These are phyloP conservation scores for Teleogryllus oceanicus DNA, from an alignment of 2,888 invertebrate genomes.

Conservation along the genomic window DNA sequence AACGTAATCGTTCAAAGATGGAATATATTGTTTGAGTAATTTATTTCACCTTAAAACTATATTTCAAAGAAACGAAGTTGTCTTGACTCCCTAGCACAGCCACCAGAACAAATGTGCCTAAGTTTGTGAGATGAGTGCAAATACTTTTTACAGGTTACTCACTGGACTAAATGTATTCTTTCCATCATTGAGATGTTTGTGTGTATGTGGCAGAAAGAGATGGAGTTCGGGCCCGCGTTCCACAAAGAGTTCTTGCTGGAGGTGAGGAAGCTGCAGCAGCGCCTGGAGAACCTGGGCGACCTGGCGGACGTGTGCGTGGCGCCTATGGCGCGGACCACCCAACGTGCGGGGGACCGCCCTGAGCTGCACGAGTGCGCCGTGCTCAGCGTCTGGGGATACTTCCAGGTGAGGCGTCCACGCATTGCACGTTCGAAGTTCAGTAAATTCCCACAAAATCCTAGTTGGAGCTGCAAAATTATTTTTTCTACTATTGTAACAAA, in stretches of 20 bases:
- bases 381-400: slow-evolving; percentile 78
- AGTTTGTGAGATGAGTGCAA: too few relatives aligned
- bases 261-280: slow-evolving; percentile 66
- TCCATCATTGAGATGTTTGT: not conserved
- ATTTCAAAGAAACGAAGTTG: too few relatives aligned
- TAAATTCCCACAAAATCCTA: too few relatives aligned
- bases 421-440: too few relatives aligned
- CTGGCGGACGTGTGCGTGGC: slow-evolving; percentile 28
- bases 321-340: slow-evolving; percentile 20
- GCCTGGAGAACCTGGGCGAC: slow-evolving; percentile 38
- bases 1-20: too few relatives aligned
- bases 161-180: not conserved
- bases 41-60: too few relatives aligned
- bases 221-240: slow-evolving; percentile 73
- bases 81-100: too few relatives aligned
- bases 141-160: too few relatives aligned
- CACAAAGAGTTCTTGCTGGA: slow-evolving; percentile 69
- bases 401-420: slow-evolving; percentile 42
- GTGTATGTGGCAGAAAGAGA: not conserved
- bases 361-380: slow-evolving; percentile 66
- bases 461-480: too few relatives aligned
- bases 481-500: too few relatives aligned
- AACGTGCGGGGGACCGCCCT: not conserved
- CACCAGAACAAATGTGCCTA: too few relatives aligned
- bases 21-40: too few relatives aligned